These are phyloP conservation scores for Caprella mutica DNA, from an alignment of 2,888 invertebrate genomes.

Conservation along the genomic window DNA sequence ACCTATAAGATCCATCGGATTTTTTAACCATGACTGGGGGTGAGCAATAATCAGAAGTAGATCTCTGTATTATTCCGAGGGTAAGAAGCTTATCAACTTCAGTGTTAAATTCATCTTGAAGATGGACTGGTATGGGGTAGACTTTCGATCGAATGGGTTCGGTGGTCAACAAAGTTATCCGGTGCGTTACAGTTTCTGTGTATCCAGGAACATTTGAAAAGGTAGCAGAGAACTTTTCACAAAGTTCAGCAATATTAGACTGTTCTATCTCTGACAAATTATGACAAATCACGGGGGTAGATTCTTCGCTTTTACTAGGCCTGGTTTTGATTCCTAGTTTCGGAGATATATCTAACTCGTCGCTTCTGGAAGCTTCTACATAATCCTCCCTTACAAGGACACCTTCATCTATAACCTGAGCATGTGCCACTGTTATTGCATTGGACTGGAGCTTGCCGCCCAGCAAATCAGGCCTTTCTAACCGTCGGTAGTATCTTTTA, in stretches of 20 bases:
- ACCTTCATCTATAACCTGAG: background rate
- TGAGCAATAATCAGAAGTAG: background rate
- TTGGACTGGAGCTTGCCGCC: no score
- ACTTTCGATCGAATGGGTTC: background rate
- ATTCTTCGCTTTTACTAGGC: no score
- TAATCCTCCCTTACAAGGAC: background rate
- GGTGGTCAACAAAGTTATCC: background rate
- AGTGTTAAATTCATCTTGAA: background rate
- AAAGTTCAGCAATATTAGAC: background rate
- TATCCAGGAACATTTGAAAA: conserved; percentile 4
- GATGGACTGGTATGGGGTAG: conserved; percentile 4
- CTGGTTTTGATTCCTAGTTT: no score
- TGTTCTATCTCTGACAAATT: no score
- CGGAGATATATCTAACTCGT: no score
- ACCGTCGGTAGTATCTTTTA: background rate
- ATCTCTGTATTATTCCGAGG: background rate
- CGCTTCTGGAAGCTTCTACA: no score
- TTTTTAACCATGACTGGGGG: conserved; percentile 1
- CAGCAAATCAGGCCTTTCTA: no score
- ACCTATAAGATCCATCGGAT: background rate
- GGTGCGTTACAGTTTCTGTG: background rate
- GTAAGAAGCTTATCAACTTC: background rate
- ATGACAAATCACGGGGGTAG: no score
- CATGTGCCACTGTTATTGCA: no score
- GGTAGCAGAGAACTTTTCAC: background rate